These are phyloP conservation scores for Ceuthmochares aereus DNA, from an alignment of 2,113 vertebrate genomes.

Conservation along the genomic window DNA sequence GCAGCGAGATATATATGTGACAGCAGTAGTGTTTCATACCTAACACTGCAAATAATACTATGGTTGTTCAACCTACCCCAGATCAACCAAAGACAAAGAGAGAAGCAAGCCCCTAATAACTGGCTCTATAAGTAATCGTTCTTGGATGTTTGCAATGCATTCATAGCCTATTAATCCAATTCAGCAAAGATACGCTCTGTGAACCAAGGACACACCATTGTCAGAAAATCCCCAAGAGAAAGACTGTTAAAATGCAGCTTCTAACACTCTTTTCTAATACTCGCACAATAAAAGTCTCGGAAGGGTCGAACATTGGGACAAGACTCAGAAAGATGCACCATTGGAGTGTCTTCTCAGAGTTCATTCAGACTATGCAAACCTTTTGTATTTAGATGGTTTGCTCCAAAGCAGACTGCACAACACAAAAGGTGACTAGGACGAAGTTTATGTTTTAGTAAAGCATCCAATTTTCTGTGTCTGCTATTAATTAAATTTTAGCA, in stretches of 20 bases:
- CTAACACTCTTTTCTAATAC: neutral
- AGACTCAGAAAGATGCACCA: neutral
- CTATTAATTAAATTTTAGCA: neutral
- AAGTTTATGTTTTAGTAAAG: neutral
- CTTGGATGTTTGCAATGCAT: neutral
- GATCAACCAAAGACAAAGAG: neutral
- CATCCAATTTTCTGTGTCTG: neutral
- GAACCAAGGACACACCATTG: neutral
- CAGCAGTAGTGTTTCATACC: neutral
- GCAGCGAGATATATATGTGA: accelerated
- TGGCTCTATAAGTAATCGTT: neutral
- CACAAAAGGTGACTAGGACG: neutral
- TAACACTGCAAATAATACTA: neutral
- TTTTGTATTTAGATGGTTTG: neutral
- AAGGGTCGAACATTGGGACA: neutral
- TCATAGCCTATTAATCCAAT: neutral
- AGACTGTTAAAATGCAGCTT: neutral
- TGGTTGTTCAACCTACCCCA: neutral
- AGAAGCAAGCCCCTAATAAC: neutral
- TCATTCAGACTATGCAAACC: neutral
- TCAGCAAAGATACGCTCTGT: neutral
- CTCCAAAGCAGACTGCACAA: neutral
- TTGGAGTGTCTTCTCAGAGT: neutral
- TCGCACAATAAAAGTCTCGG: neutral
- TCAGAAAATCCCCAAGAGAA: conserved; percentile 7